A percentile compares a stretch with the other conserved stretches of the same genome.
phyloP scores from a whole-genome alignment of 2,888 invertebrate species.

The Trissolcus brochymenae region DNA sequence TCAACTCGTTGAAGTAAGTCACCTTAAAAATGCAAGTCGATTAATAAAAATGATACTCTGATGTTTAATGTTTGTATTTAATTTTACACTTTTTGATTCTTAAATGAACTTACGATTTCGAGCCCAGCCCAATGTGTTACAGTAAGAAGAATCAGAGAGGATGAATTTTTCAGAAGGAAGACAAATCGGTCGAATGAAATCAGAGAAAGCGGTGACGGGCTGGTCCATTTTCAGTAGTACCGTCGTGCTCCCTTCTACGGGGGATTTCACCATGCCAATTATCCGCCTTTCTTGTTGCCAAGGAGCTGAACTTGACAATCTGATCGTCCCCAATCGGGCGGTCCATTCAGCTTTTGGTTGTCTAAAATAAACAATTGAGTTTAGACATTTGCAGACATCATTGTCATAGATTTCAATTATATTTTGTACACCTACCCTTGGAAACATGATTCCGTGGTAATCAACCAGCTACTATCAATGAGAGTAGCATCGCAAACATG shows the following conservation, averaged over 20 bases:
- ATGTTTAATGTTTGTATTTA: not conserved
- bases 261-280: slow-evolving; percentile 91
- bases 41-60: not conserved
- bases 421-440: slow-evolving; percentile 77
- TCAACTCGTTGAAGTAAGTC: slow-evolving; percentile 90
- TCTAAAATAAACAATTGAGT: slow-evolving; percentile 70
- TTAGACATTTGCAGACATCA: not conserved
- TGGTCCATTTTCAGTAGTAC: slow-evolving; percentile 88
- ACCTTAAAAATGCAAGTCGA: slow-evolving; percentile 64
- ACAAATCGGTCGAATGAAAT: slow-evolving; percentile 90
- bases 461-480: slow-evolving; percentile 88
- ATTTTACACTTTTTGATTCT: not conserved
- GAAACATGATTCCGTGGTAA: slow-evolving; percentile 92
- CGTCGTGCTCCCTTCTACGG: slow-evolving; percentile 91
- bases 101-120: slow-evolving; percentile 80
- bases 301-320: slow-evolving; percentile 87
- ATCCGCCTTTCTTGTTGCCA: slow-evolving; percentile 92
- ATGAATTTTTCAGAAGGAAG: slow-evolving; percentile 80
- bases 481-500: slow-evolving; percentile 94
- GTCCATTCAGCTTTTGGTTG: slow-evolving; percentile 93
- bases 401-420: not conserved
- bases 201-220: slow-evolving; percentile 83
- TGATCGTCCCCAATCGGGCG: slow-evolving; percentile 85
- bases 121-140: slow-evolving; percentile 92
- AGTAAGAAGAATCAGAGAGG: slow-evolving; percentile 78